A percentile compares a stretch with the other conserved stretches of the same genome.
phyloP scores from a whole-genome alignment of 2,113 vertebrate genomes.

The Lontra canadensis region DNA sequence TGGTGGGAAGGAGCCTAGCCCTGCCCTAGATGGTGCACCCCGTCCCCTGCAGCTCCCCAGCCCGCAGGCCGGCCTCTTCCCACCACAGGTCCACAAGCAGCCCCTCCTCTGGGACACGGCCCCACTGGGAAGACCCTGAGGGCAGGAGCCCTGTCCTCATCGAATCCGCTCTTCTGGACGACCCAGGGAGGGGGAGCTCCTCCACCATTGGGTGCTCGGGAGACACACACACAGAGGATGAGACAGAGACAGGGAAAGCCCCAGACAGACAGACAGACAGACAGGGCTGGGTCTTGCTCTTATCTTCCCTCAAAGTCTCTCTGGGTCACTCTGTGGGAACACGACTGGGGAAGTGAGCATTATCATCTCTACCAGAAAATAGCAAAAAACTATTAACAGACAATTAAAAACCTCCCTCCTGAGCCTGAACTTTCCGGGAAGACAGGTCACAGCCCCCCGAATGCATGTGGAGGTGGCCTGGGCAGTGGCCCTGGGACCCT shows the following conservation, averaged over 20 bases:
- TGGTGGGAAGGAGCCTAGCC: too few species aligned
- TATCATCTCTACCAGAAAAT: background rate
- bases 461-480: background rate
- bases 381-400: background rate
- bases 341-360: background rate
- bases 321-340: background rate
- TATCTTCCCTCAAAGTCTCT: background rate
- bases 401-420: background rate
- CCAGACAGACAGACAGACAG: fast-evolving
- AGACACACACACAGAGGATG: background rate
- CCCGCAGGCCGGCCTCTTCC: too few species aligned
- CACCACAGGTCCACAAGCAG: too few species aligned
- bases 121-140: too few species aligned
- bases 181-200: background rate
- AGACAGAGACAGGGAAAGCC: background rate
- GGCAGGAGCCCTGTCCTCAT: background rate
- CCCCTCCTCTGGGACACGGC: too few species aligned
- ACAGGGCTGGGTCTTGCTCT: too few species aligned
- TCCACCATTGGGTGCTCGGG: background rate
- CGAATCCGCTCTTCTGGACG: background rate
- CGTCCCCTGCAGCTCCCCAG: too few species aligned
- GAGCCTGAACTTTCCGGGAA: background rate
- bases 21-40: too few species aligned
- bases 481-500: background rate
- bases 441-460: background rate